These are phyloP conservation scores for Subanguina moxae DNA, from an alignment of 1,140 invertebrate genomes.

Conservation along the genomic window DNA sequence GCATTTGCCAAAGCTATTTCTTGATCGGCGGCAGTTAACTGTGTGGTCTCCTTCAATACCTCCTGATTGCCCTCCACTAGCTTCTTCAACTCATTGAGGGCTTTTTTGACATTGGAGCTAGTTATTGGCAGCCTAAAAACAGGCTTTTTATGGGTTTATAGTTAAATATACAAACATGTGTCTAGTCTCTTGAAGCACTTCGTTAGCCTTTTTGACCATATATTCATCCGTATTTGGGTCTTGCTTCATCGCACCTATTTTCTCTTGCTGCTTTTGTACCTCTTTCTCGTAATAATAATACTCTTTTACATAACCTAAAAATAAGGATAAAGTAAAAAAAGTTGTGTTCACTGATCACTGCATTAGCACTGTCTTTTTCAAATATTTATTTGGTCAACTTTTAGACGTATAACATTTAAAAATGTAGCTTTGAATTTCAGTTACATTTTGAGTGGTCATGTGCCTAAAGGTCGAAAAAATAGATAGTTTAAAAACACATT, in stretches of 20 bases:
- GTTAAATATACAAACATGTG: not conserved
- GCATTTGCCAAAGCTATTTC: slow-evolving; percentile 2
- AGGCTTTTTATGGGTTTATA: not conserved
- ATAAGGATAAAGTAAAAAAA: too few relatives aligned
- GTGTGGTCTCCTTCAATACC: not conserved
- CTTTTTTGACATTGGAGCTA: slow-evolving; percentile 6
- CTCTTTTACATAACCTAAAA: slow-evolving; percentile 22
- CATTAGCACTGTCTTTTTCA: too few relatives aligned
- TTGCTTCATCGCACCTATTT: slow-evolving; percentile 30
- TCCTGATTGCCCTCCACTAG: slow-evolving; percentile 11
- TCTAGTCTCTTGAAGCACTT: slow-evolving; percentile 5
- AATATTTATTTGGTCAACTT: too few relatives aligned
- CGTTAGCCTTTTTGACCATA: slow-evolving; percentile 22
- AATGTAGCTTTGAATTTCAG: too few relatives aligned
- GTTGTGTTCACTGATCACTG: too few relatives aligned
- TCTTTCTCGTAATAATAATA: slow-evolving; percentile 29
- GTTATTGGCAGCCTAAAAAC: slow-evolving; percentile 3
- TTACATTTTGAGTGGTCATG: too few relatives aligned
- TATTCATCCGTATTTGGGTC: slow-evolving; percentile 27
- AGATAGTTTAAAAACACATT: too few relatives aligned
- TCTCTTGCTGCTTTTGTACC: slow-evolving; percentile 32
- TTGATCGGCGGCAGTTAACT: not conserved
- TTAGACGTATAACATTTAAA: too few relatives aligned
- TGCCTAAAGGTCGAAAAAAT: too few relatives aligned
- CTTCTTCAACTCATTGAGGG: slow-evolving; percentile 5